phyloP scores from a whole-genome alignment of 2,797 vertebrate genomes.

The Eurystomus glaucurus region DNA sequence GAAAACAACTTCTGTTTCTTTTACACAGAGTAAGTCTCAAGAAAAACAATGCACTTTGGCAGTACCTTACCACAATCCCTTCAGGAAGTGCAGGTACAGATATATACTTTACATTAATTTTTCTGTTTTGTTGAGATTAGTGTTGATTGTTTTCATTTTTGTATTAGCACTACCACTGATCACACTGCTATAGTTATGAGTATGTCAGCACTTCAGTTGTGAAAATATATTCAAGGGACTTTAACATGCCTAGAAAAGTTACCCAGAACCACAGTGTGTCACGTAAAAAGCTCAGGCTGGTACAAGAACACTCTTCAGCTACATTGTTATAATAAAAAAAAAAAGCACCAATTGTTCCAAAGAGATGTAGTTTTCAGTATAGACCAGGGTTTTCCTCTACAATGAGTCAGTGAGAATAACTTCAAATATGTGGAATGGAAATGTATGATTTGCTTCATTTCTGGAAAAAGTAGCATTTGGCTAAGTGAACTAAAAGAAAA shows the following conservation, averaged over 20 bases:
- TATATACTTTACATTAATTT: background rate
- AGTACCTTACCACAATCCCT: background rate
- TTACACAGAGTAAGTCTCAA: constrained; percentile 38
- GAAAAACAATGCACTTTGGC: background rate
- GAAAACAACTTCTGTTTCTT: constrained; percentile 27
- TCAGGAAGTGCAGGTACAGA: background rate
- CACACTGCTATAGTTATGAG: background rate
- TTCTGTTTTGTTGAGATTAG: background rate
- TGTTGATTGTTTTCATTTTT: background rate
- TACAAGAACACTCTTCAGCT: background rate
- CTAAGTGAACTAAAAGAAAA: background rate
- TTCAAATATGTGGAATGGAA: background rate
- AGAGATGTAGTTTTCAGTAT: background rate
- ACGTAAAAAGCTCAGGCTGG: background rate
- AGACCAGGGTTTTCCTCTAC: background rate
- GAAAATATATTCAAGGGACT: background rate
- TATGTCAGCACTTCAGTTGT: background rate
- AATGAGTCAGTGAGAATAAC: background rate
- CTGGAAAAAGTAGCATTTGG: background rate
- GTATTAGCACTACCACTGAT: background rate
- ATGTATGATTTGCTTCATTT: background rate
- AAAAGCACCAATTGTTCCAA: fast-evolving
- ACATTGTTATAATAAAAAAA: background rate
- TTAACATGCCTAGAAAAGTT: background rate
- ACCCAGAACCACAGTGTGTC: background rate